Conservation (phyloP, 2,113 vertebrate species). For the Scortum barcoo region DNA sequence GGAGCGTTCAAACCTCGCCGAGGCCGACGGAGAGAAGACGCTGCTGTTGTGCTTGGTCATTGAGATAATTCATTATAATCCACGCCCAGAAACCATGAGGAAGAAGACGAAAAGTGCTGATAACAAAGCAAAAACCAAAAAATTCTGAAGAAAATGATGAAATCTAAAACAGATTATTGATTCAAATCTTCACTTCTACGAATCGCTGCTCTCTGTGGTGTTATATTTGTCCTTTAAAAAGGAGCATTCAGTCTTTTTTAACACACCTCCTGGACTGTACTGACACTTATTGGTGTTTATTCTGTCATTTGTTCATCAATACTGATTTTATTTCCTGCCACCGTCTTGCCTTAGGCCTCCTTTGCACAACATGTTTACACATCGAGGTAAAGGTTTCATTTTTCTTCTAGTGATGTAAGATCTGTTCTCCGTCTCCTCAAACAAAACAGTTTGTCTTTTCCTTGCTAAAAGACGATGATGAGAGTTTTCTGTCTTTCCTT, state of each 20-base stretch:
- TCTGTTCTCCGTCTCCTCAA: too few relatives aligned
- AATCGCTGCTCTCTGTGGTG: not conserved
- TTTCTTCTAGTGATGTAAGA: too few relatives aligned
- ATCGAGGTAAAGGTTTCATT: too few relatives aligned
- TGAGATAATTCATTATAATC: slow-evolving; percentile 47
- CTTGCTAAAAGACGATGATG: too few relatives aligned
- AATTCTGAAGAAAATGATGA: not conserved
- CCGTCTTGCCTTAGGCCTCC: not conserved
- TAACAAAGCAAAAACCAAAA: too few relatives aligned
- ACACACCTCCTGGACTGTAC: not conserved
- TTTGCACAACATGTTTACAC: too few relatives aligned
- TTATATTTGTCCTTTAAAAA: not conserved
- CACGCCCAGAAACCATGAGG: not conserved
- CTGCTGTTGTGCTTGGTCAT: not conserved
- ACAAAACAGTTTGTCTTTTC: too few relatives aligned
- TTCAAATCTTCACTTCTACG: not conserved
- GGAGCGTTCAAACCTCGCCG: not conserved
- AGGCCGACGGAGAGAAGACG: not conserved
- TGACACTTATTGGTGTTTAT: slow-evolving; percentile 12
- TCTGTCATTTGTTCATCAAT: not conserved
- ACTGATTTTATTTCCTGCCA: not conserved
- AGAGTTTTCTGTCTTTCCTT: too few relatives aligned
- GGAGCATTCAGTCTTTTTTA: not conserved
- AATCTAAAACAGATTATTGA: not conserved
- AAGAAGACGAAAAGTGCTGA: not conserved